Conservation (phyloP, 2,113 vertebrate species). For the Neolamprologus brichardi region DNA sequence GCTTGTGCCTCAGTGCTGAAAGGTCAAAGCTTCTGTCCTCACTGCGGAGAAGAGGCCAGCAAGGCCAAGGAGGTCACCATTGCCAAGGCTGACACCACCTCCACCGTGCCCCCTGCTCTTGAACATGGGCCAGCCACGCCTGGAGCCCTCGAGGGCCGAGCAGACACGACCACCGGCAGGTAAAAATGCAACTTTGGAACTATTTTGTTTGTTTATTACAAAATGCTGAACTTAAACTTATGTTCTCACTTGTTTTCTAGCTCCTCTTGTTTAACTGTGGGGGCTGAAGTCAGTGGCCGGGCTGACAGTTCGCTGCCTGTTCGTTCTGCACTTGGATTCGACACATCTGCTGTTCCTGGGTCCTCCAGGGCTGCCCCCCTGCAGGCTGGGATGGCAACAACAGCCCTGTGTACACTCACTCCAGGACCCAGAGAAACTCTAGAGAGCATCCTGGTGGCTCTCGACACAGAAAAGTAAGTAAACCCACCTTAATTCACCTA, state of each 20-base stretch:
- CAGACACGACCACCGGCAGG: conserved; percentile 94
- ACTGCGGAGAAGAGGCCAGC: conserved; percentile 90
- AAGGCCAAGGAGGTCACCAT: conserved; percentile 97
- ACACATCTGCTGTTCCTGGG: conserved; percentile 66
- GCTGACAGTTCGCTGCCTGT: conserved; percentile 71
- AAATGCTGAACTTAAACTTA: neutral
- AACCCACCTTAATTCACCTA: neutral
- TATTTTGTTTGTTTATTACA: neutral
- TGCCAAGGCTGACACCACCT: conserved; percentile 96
- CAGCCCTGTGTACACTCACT: neutral
- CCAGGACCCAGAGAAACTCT: conserved; percentile 86
- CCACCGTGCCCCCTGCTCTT: conserved; percentile 67
- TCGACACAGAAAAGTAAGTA: conserved; percentile 93
- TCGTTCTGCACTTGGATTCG: conserved; percentile 60
- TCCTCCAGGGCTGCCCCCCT: conserved; percentile 66
- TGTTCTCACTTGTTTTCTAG: conserved; percentile 41
- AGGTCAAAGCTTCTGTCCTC: conserved; percentile 91
- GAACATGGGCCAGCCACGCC: conserved; percentile 64
- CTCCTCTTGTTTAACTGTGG: conserved; percentile 54
- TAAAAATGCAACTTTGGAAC: conserved; percentile 1
- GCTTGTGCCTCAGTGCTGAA: conserved; percentile 88
- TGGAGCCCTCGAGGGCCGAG: conserved; percentile 80
- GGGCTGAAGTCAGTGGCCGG: conserved; percentile 68
- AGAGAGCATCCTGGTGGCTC: conserved; percentile 88
- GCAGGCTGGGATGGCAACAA: neutral